Evolutionary conservation across 64 coral and sea anemone species (phyloP).

Genomic region (Montipora cactus): DNA sequence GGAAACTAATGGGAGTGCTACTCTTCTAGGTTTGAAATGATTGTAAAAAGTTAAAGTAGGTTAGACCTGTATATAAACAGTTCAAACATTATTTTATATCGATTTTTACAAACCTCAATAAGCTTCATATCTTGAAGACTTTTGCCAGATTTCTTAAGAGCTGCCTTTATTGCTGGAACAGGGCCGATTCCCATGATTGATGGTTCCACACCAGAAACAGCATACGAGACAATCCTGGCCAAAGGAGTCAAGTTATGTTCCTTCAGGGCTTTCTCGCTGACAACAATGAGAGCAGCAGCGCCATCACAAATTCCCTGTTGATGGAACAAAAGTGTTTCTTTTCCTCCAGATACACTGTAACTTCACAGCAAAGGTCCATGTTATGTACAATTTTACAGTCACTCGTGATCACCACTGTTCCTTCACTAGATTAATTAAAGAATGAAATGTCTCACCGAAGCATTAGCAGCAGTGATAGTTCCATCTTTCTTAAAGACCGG

Average conservation of each 20-base stretch:
- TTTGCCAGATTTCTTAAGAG: constrained; percentile 76
- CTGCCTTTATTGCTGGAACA: constrained; percentile 89
- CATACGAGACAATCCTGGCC: constrained; percentile 87
- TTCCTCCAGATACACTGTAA: not conserved
- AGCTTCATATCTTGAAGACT: constrained; percentile 93
- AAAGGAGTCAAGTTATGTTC: constrained; percentile 93
- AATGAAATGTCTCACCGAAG: constrained; percentile 73
- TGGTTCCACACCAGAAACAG: constrained; percentile 84
- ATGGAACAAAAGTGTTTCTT: not conserved
- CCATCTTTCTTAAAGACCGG: constrained; percentile 98
- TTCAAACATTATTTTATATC: no score
- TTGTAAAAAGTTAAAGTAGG: not conserved
- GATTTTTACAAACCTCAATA: constrained; percentile 70
- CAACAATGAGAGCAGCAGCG: constrained; percentile 84
- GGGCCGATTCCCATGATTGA: constrained; percentile 99
- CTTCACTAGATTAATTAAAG: not conserved
- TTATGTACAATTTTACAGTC: no score
- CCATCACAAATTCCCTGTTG: constrained; percentile 97
- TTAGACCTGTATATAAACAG: not conserved
- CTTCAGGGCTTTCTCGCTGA: constrained; percentile 96
- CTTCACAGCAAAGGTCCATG: no score
- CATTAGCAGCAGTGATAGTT: constrained; percentile 94
- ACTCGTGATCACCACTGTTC: not conserved
- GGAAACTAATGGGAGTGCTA: no score
- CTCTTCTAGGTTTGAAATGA: no score